Conservation (phyloP, 2,113 vertebrate species). For the Pungitius pungitius region DNA sequence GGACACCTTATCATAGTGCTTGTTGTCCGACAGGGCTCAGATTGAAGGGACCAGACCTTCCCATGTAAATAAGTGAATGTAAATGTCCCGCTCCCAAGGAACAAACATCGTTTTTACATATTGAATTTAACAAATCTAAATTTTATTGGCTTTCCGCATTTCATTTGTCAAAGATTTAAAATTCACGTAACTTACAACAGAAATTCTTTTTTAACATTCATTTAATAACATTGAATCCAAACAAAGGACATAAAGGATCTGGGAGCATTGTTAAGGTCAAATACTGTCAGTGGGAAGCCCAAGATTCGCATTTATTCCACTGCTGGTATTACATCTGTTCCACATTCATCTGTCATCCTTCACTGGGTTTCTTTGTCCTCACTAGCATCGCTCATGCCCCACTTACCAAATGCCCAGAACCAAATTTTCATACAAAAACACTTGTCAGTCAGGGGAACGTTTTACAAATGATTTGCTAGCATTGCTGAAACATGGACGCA, state of each 20-base stretch:
- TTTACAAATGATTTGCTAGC: not conserved
- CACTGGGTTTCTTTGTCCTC: not conserved
- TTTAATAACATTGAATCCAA: not conserved
- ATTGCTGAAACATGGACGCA: not conserved
- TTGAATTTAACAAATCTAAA: too few relatives aligned
- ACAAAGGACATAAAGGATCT: not conserved
- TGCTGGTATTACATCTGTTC: conserved; percentile 13
- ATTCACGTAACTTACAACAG: not conserved
- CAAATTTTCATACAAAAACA: not conserved
- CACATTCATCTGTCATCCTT: conserved; percentile 21
- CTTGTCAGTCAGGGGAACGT: not conserved
- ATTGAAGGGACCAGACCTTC: not conserved
- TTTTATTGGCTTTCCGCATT: not conserved
- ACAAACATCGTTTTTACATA: not conserved
- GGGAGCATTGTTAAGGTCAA: not conserved
- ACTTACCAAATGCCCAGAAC: conserved; percentile 14
- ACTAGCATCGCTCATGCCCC: not conserved
- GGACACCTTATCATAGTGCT: not conserved
- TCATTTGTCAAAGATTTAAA: not conserved
- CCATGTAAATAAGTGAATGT: not conserved
- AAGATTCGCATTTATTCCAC: not conserved
- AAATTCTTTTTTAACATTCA: not conserved
- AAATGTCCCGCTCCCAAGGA: not conserved
- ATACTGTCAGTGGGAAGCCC: conserved; percentile 1
- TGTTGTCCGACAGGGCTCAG: too few relatives aligned